phyloP scores from a whole-genome alignment of 2,888 invertebrate genomes.

The Nomada fucata region DNA sequence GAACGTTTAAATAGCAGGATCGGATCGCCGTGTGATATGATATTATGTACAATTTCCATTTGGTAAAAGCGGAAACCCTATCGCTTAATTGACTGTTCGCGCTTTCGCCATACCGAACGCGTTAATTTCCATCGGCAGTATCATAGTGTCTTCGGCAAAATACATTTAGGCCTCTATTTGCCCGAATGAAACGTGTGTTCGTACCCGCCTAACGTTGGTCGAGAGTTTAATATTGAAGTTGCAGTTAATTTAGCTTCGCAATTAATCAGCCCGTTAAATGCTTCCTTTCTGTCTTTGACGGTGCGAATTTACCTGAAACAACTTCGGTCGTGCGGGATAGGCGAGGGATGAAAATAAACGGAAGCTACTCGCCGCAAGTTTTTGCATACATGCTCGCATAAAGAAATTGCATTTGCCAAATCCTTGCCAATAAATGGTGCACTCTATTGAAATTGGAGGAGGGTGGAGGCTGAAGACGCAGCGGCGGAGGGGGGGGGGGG shows the following conservation, averaged over 20 bases:
- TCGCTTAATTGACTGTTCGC: too few relatives aligned
- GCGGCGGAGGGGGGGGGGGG: too few relatives aligned
- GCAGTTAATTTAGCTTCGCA: background rate
- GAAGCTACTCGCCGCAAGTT: background rate
- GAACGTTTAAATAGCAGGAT: too few relatives aligned
- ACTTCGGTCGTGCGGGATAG: background rate
- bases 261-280: constrained; percentile 15
- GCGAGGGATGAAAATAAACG: background rate
- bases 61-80: too few relatives aligned
- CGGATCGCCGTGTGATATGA: too few relatives aligned
- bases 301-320: constrained; percentile 1
- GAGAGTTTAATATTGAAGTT: background rate
- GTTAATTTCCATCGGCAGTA: too few relatives aligned
- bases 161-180: too few relatives aligned
- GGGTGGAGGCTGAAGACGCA: background rate
- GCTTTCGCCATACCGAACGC: too few relatives aligned
- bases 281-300: background rate
- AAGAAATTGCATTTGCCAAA: constrained; percentile 21
- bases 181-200: too few relatives aligned
- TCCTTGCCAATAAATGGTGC: constrained; percentile 9
- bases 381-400: constrained; percentile 12
- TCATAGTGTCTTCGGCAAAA: background rate
- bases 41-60: too few relatives aligned
- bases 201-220: background rate
- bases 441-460: background rate